Evolutionary conservation across 2,797 vertebrate species (phyloP).

Genomic region (Orientallactaga sibirica): DNA sequence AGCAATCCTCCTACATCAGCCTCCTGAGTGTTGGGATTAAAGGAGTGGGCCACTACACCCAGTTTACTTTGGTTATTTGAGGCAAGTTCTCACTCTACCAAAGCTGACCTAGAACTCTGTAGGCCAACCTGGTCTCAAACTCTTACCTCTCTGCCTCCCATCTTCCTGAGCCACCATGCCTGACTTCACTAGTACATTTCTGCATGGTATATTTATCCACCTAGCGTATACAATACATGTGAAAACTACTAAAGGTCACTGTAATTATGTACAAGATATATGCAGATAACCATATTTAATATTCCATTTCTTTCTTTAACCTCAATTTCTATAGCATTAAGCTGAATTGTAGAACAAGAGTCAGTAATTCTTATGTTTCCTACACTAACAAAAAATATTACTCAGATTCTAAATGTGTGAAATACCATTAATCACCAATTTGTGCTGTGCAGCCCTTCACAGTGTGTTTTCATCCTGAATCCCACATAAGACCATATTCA

Average conservation of each 20-base stretch:
- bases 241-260: neutral
- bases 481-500: conserved; percentile 63
- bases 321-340: neutral
- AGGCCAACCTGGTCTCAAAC: no score
- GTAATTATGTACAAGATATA: neutral
- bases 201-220: neutral
- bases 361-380: conserved; percentile 40
- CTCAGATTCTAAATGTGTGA: conserved; percentile 56
- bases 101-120: no score
- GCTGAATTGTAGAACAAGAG: neutral
- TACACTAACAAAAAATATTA: neutral
- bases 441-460: conserved; percentile 48
- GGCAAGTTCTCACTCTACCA: no score
- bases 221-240: neutral
- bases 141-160: no score
- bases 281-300: neutral
- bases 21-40: no score
- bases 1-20: no score
- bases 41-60: no score
- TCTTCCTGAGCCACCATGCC: no score
- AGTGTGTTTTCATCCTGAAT: conserved; percentile 73
- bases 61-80: no score
- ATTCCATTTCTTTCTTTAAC: conserved; percentile 28
- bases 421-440: conserved; percentile 70
- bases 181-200: neutral